Percentiles rank a stretch among this genome's conserved stretches.
phyloP scores from a whole-genome alignment of 2,113 vertebrate species.

The Thermophis baileyi region DNA sequence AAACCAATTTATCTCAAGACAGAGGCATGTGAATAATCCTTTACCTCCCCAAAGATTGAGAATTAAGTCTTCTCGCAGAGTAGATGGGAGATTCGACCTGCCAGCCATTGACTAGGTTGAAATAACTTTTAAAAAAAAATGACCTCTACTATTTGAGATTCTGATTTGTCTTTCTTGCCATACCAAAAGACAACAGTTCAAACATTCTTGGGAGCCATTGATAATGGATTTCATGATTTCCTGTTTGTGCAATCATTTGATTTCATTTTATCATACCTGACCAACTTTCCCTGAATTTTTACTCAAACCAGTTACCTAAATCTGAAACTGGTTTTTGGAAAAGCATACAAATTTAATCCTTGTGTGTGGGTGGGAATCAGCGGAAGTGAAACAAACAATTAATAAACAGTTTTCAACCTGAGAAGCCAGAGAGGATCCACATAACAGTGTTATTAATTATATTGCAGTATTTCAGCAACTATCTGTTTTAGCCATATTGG shows the following conservation, averaged over 20 bases:
- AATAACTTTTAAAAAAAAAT: not conserved
- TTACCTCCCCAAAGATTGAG: not conserved
- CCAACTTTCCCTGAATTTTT: not conserved
- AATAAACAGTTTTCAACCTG: not conserved
- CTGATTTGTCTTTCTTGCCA: not conserved
- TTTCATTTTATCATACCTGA: not conserved
- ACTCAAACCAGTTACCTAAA: not conserved
- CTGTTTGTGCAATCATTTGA: not conserved
- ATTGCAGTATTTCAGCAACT: not conserved
- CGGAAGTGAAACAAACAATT: not conserved
- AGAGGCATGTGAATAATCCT: not conserved
- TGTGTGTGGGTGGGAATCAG: not conserved
- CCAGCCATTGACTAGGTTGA: not conserved
- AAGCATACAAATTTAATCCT: not conserved
- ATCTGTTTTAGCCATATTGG: slow-evolving; percentile 44
- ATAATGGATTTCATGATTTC: not conserved
- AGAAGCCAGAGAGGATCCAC: not conserved
- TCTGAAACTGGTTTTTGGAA: not conserved
- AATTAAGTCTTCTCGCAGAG: not conserved
- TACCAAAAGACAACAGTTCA: not conserved
- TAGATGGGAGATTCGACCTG: not conserved
- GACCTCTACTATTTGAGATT: not conserved
- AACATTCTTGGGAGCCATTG: not conserved
- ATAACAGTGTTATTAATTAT: not conserved
- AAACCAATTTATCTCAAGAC: not conserved